phyloP scores from a whole-genome alignment of 2,888 invertebrate species.

The Hemistola chrysoprasaria region DNA sequence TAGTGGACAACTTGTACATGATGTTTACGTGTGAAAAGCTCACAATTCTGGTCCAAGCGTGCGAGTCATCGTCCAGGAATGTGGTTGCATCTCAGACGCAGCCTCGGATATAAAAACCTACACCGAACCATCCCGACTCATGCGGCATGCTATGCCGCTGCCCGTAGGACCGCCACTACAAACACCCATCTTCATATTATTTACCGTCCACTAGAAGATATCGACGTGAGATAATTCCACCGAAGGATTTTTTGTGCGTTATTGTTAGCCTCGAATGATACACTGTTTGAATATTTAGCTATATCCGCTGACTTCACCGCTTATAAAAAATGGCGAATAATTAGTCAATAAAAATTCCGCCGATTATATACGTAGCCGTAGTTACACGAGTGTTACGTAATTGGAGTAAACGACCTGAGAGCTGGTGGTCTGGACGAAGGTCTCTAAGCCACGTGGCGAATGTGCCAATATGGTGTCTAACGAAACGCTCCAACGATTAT shows the following conservation, averaged over 20 bases:
- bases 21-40: slow-evolving; percentile 53
- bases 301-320: slow-evolving; percentile 81
- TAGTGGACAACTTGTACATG: slow-evolving; percentile 43
- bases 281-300: slow-evolving; percentile 80
- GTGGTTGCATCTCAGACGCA: slow-evolving; percentile 59
- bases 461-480: slow-evolving; percentile 35
- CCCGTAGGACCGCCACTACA: slow-evolving; percentile 9
- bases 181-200: slow-evolving; percentile 18
- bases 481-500: slow-evolving; percentile 13
- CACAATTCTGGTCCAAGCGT: slow-evolving; percentile 42
- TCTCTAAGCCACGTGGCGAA: slow-evolving; percentile 60
- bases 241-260: slow-evolving; percentile 66
- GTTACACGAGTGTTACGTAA: slow-evolving; percentile 80
- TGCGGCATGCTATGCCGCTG: background rate
- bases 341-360: slow-evolving; percentile 82
- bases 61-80: slow-evolving; percentile 71
- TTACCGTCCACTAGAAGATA: slow-evolving; percentile 51
- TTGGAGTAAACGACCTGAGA: slow-evolving; percentile 79
- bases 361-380: slow-evolving; percentile 72
- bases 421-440: slow-evolving; percentile 66
- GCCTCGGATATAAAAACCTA: slow-evolving; percentile 38
- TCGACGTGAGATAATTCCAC: slow-evolving; percentile 67
- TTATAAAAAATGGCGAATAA: slow-evolving; percentile 79
- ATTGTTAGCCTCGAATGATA: slow-evolving; percentile 79
- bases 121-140: slow-evolving; percentile 24